Conservation (phyloP, 1,140 invertebrate genomes). For the Drosophila guanche region DNA sequence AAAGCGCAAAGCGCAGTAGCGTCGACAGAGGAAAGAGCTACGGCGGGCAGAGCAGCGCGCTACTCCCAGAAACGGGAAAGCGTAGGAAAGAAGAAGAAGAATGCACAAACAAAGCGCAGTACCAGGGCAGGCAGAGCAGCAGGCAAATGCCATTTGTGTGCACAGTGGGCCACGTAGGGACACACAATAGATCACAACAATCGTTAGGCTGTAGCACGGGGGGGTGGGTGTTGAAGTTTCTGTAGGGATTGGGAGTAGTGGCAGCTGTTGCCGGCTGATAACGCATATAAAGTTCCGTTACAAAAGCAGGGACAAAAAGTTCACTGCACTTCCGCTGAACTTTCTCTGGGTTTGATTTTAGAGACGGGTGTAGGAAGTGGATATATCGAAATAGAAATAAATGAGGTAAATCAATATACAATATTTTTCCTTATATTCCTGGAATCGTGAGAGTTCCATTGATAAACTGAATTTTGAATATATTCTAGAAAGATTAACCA, state of each 20-base stretch:
- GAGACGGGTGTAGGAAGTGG: no score
- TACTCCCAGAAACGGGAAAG: no score
- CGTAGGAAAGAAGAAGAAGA: conserved; percentile 15
- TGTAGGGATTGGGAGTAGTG: background rate
- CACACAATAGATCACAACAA: conserved; percentile 9
- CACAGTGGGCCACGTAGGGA: conserved; percentile 35
- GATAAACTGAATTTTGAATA: no score
- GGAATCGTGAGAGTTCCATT: no score
- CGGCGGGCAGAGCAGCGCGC: no score
- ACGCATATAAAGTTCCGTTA: conserved; percentile 36
- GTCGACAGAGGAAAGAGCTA: no score
- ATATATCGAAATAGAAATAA: no score
- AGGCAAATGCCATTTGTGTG: conserved; percentile 47
- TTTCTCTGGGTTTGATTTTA: conserved; percentile 1
- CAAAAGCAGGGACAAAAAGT: conserved; percentile 27
- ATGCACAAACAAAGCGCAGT: conserved; percentile 25
- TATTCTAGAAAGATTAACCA: no score
- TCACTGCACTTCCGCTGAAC: conserved; percentile 46
- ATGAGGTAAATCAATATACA: no score
- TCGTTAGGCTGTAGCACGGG: background rate
- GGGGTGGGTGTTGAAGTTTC: background rate
- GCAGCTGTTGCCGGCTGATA: conserved; percentile 48
- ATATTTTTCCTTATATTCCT: no score
- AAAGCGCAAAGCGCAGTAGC: no score
- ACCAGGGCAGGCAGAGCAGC: conserved; percentile 5